These are phyloP conservation scores for Pammene fasciana DNA, from an alignment of 2,888 invertebrate genomes.

Conservation along the genomic window DNA sequence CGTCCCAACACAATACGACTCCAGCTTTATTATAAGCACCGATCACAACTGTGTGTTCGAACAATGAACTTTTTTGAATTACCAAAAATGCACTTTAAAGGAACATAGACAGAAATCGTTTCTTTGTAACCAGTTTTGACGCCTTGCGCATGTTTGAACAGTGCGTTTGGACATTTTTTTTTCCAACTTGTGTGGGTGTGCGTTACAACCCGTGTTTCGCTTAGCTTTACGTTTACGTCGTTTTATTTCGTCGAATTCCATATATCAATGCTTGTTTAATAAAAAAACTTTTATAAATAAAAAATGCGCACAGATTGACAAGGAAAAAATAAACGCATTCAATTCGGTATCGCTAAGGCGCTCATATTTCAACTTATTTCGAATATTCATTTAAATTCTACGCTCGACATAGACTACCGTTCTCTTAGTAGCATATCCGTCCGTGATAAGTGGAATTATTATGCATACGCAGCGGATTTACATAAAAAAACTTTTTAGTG, in stretches of 20 bases:
- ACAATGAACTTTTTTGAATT: constrained; percentile 59
- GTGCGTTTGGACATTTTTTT: constrained; percentile 49
- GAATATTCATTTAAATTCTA: constrained; percentile 43
- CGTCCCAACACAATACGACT: constrained; percentile 66
- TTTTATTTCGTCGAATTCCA: constrained; percentile 79
- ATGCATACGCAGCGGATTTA: constrained; percentile 46
- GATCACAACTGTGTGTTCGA: constrained; percentile 60
- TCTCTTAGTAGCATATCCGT: constrained; percentile 24
- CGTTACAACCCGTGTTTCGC: constrained; percentile 66
- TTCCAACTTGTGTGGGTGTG: constrained; percentile 55
- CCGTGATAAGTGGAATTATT: constrained; percentile 40
- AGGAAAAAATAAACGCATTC: constrained; percentile 46
- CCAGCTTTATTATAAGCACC: constrained; percentile 70
- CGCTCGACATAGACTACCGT: constrained; percentile 37
- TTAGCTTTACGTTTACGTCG: constrained; percentile 70
- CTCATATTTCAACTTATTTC: constrained; percentile 27
- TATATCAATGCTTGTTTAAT: constrained; percentile 73
- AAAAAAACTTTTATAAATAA: constrained; percentile 48
- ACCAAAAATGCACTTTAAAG: constrained; percentile 48
- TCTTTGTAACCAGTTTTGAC: constrained; percentile 45
- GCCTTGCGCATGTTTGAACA: constrained; percentile 53
- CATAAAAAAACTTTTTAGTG: constrained; percentile 56
- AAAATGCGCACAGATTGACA: constrained; percentile 49
- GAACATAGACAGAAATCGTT: constrained; percentile 56
- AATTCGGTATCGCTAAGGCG: background rate